These are phyloP conservation scores for Ammodramus savannarum DNA, from an alignment of 2,113 vertebrate species.

Conservation along the genomic window DNA sequence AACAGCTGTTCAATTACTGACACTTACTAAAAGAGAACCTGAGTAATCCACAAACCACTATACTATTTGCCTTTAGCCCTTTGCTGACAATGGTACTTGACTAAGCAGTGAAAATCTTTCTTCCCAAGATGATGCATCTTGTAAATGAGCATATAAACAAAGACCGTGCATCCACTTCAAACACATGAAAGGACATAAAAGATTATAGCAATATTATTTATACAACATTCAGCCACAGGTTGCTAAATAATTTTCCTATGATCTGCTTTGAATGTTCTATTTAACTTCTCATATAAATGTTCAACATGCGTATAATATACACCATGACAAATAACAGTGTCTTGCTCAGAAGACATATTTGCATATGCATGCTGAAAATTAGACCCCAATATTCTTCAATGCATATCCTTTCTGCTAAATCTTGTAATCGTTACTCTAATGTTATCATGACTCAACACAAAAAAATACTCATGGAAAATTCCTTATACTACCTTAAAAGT, in stretches of 20 bases:
- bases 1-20: slow-evolving; percentile 2
- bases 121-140: neutral
- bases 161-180: neutral
- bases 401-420: neutral
- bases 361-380: neutral
- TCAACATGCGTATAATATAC: neutral
- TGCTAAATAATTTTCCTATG: neutral
- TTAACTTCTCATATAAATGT: neutral
- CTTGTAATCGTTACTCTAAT: neutral
- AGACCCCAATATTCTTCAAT: neutral
- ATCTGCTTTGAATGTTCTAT: neutral
- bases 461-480: neutral
- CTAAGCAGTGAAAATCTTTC: neutral
- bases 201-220: neutral
- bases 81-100: neutral
- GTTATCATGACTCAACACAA: neutral
- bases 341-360: neutral
- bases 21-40: neutral
- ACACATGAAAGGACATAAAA: neutral
- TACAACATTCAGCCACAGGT: neutral
- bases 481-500: neutral
- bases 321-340: neutral
- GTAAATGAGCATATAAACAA: neutral
- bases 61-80: neutral
- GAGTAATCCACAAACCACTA: neutral